phyloP scores from a whole-genome alignment of 2,888 invertebrate genomes.

The Eledona agricola region DNA sequence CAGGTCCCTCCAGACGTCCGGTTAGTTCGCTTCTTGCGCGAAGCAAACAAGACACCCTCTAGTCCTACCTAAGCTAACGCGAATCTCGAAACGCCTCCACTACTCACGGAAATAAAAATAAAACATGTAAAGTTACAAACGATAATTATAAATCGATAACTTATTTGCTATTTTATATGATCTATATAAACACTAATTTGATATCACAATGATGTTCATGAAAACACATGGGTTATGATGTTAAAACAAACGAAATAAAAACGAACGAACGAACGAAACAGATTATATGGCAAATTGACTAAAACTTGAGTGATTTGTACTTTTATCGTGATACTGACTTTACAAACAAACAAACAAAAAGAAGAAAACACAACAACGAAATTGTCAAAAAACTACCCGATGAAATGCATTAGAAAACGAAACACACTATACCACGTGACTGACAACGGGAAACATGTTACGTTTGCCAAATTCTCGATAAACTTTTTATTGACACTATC shows the following conservation, averaged over 20 bases:
- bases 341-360: slow-evolving; percentile 27
- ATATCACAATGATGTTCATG: slow-evolving; percentile 41
- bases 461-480: slow-evolving; percentile 37
- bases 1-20: no score
- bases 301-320: slow-evolving; percentile 44
- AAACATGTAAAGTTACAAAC: slow-evolving; percentile 28
- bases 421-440: slow-evolving; percentile 24
- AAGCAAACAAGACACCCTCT: no score
- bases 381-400: slow-evolving; percentile 31
- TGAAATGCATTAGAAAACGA: slow-evolving; percentile 33
- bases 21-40: no score
- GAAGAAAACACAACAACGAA: slow-evolving; percentile 26
- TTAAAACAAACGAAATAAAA: slow-evolving; percentile 33
- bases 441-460: slow-evolving; percentile 29
- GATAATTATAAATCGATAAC: slow-evolving; percentile 33
- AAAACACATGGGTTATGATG: slow-evolving; percentile 32
- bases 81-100: slow-evolving; percentile 16
- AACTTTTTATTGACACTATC: slow-evolving; percentile 10
- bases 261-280: slow-evolving; percentile 10
- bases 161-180: slow-evolving; percentile 36
- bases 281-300: slow-evolving; percentile 40
- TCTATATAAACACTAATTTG: slow-evolving; percentile 39
- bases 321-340: slow-evolving; percentile 39
- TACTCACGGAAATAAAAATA: slow-evolving; percentile 13
- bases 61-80: slow-evolving; percentile 12